A percentile compares a stretch with the other conserved stretches of the same genome.
Conservation (phyloP, 2,888 invertebrate genomes). For the Drosophila robusta region DNA sequence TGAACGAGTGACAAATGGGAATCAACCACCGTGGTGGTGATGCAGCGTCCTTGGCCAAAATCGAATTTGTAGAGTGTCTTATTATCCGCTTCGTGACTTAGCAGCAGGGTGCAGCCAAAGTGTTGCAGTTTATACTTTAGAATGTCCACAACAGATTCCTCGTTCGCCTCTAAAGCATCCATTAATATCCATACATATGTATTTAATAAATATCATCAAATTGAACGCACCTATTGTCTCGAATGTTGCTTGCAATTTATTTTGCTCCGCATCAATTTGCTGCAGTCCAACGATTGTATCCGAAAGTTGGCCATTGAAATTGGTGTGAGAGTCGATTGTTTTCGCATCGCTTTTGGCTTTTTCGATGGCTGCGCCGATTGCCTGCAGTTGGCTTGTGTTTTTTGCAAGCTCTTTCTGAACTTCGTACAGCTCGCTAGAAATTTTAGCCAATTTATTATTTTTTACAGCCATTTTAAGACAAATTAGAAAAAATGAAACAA, state of each 20-base stretch:
- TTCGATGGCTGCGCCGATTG: not conserved
- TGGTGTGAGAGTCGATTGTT: not conserved
- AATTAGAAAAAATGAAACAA: not conserved
- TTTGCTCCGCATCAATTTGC: not conserved
- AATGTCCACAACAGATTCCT: not conserved
- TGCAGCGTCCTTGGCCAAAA: not conserved
- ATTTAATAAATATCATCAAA: too few relatives aligned
- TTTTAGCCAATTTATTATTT: not conserved
- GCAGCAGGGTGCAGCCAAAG: conserved; percentile 15
- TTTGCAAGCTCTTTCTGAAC: not conserved
- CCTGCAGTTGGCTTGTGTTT: not conserved
- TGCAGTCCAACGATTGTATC: not conserved
- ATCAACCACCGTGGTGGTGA: conserved; percentile 5
- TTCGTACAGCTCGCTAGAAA: not conserved
- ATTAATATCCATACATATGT: too few relatives aligned
- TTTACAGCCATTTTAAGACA: conserved; percentile 7
- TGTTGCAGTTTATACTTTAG: conserved; percentile 2
- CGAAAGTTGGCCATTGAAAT: not conserved
- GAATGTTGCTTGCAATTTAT: not conserved
- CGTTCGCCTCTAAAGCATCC: not conserved
- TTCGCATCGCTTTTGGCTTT: not conserved
- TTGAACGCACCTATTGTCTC: conserved; percentile 7
- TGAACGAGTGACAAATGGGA: conserved; percentile 11
- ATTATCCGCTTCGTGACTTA: not conserved
- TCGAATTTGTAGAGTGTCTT: conserved; percentile 21